Base-by-base conservation (phyloP, 2,888 invertebrate genomes). In the Tridacna gigas region DNA sequence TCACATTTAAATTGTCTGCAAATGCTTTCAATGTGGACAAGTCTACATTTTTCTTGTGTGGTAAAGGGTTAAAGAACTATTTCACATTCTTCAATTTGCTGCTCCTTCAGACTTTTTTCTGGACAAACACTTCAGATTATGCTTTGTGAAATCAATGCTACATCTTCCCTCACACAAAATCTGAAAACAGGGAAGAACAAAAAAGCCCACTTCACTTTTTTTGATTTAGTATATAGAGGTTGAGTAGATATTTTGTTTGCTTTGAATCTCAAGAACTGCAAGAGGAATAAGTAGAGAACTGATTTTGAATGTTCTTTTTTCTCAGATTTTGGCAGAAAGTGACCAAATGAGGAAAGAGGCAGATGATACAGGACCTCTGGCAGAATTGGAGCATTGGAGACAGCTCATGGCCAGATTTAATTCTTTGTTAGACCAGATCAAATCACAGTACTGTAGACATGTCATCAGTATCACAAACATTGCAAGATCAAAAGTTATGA, bases 341-440 rank as follows among this genome's bases (percentile, higher is more conserved):
- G 96, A 97, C 91, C 97, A 97, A 94, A 95, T 98, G 84, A 96
- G 97, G 81, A 96, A 97, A 56, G 98, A 98, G 95, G 96, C 97
- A 0, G 97, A 97, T 88, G 96, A 97, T 93, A 97, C 97, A 77
- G 98, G 98, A 0, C 98, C 98, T 0, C 94, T 97, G 79, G 93
- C 94, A 63, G 94, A 94, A 80, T 84, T 94, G 26, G 94, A 94
- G 61, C 93, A 94, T 86, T 94, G 94, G 94, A 88, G 94, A 74
- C 93, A 92, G 67, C 90, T 93, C 63, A 93, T 91, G 82, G 91
- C 93, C 37, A 88, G 91, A 48, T 94, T 94, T 85, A 94, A 92
- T 84, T 92, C 93, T 45, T 86, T 94, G 28, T 88, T 94, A 47
- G 93, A 94, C 65, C 93, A 94, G 84, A 92, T 94, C 67, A 93